These are phyloP conservation scores for Galleria mellonella DNA, from an alignment of 1,140 invertebrate species.

Conservation along the genomic window DNA sequence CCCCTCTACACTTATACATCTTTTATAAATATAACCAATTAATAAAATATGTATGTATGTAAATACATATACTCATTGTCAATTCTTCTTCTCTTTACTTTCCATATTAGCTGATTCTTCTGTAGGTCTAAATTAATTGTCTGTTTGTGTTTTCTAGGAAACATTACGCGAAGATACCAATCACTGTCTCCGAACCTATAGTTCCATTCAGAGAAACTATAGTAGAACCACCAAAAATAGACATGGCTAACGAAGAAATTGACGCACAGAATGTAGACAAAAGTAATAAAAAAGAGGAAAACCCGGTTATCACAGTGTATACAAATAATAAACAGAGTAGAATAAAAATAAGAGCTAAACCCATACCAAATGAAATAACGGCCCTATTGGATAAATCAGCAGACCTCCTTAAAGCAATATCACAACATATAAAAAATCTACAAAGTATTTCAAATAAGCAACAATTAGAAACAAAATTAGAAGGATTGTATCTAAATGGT, in stretches of 20 bases:
- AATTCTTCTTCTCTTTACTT: no score
- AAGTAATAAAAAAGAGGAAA: conserved; percentile 47
- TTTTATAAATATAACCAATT: no score
- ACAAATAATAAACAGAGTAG: conserved; percentile 84
- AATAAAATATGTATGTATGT: no score
- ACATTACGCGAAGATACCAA: conserved; percentile 90
- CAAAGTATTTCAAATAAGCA: conserved; percentile 49
- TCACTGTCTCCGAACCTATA: conserved; percentile 95
- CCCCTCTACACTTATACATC: no score
- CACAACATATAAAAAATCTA: conserved; percentile 56
- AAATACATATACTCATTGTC: no score
- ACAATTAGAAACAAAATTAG: conserved; percentile 42
- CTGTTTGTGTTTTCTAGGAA: conserved; percentile 44
- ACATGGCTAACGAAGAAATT: conserved; percentile 93
- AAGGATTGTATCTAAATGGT: conserved; percentile 36
- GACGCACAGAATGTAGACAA: conserved; percentile 70
- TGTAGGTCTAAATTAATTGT: conserved; percentile 4
- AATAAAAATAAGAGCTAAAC: conserved; percentile 86
- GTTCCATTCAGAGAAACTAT: conserved; percentile 97
- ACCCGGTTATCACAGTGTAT: conserved; percentile 76
- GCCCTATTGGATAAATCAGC: conserved; percentile 75
- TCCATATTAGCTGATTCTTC: no score
- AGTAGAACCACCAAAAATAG: conserved; percentile 86
- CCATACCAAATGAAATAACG: conserved; percentile 85
- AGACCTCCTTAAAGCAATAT: conserved; percentile 74